Conservation (phyloP, 2,113 vertebrate species). For the Periophthalmus modestus region DNA sequence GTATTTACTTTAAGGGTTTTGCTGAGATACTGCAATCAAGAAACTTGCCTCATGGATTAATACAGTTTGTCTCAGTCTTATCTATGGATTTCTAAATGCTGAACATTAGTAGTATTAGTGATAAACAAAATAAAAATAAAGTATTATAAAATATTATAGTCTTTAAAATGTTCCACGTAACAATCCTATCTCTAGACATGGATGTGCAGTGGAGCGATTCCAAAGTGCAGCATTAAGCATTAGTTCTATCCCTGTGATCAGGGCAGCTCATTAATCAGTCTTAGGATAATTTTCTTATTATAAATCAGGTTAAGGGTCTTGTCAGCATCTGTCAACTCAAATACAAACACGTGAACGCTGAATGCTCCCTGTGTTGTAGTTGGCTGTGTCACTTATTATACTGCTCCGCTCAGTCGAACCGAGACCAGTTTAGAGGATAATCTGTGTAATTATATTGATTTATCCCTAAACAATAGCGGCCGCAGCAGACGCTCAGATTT, state of each 20-base stretch:
- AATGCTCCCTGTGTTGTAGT: constrained; percentile 1
- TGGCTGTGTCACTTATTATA: not conserved
- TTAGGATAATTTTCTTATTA: constrained; percentile 47
- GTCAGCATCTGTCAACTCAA: constrained; percentile 59
- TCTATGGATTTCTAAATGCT: too few species aligned
- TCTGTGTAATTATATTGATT: constrained; percentile 11
- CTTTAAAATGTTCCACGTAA: not conserved
- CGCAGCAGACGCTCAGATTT: constrained; percentile 33
- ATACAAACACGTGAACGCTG: constrained; percentile 31
- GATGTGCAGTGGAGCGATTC: constrained; percentile 18
- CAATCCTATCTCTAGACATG: constrained; percentile 30
- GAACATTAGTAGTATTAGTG: too few species aligned
- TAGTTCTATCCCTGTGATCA: constrained; percentile 61
- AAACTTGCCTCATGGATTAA: too few species aligned
- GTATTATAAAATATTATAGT: too few species aligned
- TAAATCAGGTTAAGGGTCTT: constrained; percentile 41
- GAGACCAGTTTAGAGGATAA: constrained; percentile 3
- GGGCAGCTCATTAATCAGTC: constrained; percentile 64
- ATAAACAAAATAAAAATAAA: too few species aligned
- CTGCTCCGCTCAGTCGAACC: not conserved
- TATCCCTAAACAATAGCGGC: not conserved
- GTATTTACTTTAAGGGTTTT: too few species aligned
- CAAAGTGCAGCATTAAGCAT: constrained; percentile 56
- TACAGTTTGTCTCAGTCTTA: too few species aligned
- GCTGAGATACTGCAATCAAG: too few species aligned